These are phyloP conservation scores for Halichoerus grypus DNA, from an alignment of 2,113 vertebrate genomes.

Conservation along the genomic window DNA sequence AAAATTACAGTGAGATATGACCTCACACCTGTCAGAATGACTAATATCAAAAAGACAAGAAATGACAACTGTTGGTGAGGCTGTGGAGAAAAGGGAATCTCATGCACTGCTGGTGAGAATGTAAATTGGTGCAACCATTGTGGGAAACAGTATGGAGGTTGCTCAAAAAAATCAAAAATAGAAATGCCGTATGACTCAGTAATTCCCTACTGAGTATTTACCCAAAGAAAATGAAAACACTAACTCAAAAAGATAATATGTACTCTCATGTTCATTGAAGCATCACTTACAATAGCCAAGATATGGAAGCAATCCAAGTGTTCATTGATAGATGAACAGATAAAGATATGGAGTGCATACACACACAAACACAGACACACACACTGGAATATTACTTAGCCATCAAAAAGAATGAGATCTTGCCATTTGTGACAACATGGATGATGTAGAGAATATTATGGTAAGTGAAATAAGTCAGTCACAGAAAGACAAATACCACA, in stretches of 20 bases:
- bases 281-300: not conserved
- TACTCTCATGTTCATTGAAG: not conserved
- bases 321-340: not conserved
- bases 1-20: not conserved
- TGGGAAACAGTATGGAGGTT: not conserved
- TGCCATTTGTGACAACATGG: not conserved
- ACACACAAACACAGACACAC: not conserved
- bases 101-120: not conserved
- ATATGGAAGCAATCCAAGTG: not conserved
- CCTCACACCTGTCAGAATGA: not conserved
- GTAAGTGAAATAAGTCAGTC: not conserved
- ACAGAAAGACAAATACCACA: not conserved
- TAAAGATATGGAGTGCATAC: not conserved
- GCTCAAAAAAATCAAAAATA: not conserved
- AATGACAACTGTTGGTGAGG: not conserved
- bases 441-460: not conserved
- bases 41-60: not conserved
- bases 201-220: not conserved
- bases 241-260: not conserved
- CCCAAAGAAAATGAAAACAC: not conserved
- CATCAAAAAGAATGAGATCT: not conserved
- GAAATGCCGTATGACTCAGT: not conserved
- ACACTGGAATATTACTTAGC: not conserved
- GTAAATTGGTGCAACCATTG: not conserved
- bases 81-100: not conserved